These are phyloP conservation scores for Benthosema pterotum DNA, from an alignment of 2,797 vertebrate genomes.

Conservation along the genomic window DNA sequence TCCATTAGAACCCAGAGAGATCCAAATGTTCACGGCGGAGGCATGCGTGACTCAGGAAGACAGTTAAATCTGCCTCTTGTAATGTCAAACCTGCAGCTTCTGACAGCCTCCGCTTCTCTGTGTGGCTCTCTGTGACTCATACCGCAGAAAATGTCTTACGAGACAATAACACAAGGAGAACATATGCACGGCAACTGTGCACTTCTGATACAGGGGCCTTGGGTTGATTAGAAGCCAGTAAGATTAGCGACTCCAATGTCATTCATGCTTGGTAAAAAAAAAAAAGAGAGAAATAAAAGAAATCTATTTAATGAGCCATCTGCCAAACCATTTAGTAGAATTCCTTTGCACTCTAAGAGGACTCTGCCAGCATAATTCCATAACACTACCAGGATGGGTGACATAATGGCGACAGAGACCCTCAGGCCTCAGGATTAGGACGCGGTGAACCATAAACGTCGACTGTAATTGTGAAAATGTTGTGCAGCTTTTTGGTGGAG, in stretches of 20 bases:
- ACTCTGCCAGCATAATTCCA: conserved; percentile 45
- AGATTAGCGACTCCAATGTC: conserved; percentile 55
- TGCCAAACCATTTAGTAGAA: conserved; percentile 61
- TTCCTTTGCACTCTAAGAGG: conserved; percentile 60
- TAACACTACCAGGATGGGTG: conserved; percentile 53
- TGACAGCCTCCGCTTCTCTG: conserved; percentile 29
- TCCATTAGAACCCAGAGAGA: conserved; percentile 32
- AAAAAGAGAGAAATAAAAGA: conserved; percentile 49
- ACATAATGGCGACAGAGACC: conserved; percentile 37
- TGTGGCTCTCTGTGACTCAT: conserved; percentile 71
- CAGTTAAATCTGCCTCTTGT: conserved; percentile 44
- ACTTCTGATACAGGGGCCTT: conserved; percentile 59
- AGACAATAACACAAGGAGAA: conserved; percentile 67
- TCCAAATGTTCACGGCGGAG: conserved; percentile 50
- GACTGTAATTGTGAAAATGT: conserved; percentile 46
- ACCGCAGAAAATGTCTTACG: conserved; percentile 71
- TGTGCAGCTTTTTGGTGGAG: conserved; percentile 48
- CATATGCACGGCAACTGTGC: conserved; percentile 75
- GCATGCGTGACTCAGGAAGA: conserved; percentile 66
- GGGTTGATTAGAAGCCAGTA: conserved; percentile 67
- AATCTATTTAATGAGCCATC: conserved; percentile 52
- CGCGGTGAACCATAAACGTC: conserved; percentile 58
- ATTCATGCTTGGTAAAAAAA: conserved; percentile 49
- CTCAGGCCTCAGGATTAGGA: conserved; percentile 46
- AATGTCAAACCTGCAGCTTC: conserved; percentile 50